Percentiles rank a stretch among this genome's conserved stretches.
Conservation (phyloP, 2,888 invertebrate species). For the Stenodera caucasica region DNA sequence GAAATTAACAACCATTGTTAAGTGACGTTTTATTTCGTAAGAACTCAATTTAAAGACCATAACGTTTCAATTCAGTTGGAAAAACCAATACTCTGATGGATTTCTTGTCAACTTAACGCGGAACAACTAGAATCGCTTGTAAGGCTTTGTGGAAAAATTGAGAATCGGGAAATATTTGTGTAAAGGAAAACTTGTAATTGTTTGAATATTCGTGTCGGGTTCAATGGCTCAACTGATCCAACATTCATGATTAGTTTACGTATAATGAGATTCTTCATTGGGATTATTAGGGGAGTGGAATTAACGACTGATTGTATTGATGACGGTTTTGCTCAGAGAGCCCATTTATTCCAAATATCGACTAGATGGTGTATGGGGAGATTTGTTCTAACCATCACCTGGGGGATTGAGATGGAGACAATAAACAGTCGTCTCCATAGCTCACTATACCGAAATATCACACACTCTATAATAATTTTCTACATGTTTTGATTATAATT, state of each 20-base stretch:
- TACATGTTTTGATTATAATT: not conserved
- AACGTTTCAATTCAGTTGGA: not conserved
- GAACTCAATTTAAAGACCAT: not conserved
- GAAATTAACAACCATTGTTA: not conserved
- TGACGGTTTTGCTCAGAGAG: not conserved
- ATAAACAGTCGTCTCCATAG: not conserved
- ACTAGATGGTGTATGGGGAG: not conserved
- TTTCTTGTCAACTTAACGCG: too few species aligned
- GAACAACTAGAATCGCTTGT: too few species aligned
- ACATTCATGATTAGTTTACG: slow-evolving; percentile 1
- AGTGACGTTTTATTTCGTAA: not conserved
- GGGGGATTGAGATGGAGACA: not conserved
- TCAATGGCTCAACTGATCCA: not conserved
- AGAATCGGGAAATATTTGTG: too few species aligned
- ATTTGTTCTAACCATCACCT: not conserved
- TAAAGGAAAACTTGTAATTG: too few species aligned
- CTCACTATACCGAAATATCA: too few species aligned
- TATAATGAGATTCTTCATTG: too few species aligned
- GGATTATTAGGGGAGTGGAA: slow-evolving; percentile 14
- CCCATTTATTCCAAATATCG: not conserved
- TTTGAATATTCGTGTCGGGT: not conserved
- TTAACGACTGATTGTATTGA: slow-evolving; percentile 9
- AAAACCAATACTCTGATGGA: not conserved
- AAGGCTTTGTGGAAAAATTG: too few species aligned
- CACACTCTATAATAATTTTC: too few species aligned